phyloP scores from a whole-genome alignment of 35 echinoderm and acorn worm species.

The Lytechinus variegatus region DNA sequence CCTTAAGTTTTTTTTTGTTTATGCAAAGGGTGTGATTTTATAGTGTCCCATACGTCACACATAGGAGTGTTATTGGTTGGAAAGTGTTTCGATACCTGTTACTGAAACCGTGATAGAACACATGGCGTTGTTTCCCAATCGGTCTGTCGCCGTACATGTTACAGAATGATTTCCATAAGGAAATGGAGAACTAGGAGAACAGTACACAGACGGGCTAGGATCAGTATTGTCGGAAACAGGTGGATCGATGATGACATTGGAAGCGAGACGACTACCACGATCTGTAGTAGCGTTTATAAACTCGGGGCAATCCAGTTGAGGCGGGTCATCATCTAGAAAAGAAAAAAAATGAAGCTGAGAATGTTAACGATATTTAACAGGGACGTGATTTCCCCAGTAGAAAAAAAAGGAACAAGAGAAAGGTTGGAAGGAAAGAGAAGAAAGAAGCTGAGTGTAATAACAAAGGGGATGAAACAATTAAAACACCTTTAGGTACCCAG shows the following conservation, averaged over 20 bases:
- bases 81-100: not conserved
- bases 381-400: no score
- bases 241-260: not conserved
- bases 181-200: not conserved
- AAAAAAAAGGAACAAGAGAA: no score
- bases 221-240: not conserved
- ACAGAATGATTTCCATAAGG: not conserved
- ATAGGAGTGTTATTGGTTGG: no score
- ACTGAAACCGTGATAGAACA: not conserved
- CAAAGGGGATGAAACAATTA: no score
- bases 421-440: no score
- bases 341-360: no score
- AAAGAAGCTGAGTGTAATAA: no score
- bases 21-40: no score
- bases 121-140: not conserved
- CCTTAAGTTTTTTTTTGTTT: no score
- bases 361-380: no score
- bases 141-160: not conserved
- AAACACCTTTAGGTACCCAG: no score
- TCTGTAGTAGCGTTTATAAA: not conserved
- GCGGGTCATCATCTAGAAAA: not conserved
- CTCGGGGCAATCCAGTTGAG: not conserved
- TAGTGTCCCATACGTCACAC: no score
- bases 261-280: not conserved
- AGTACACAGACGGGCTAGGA: not conserved